Evolutionary conservation across 2,113 vertebrate species (phyloP).

Genomic region (Scomber colias): DNA sequence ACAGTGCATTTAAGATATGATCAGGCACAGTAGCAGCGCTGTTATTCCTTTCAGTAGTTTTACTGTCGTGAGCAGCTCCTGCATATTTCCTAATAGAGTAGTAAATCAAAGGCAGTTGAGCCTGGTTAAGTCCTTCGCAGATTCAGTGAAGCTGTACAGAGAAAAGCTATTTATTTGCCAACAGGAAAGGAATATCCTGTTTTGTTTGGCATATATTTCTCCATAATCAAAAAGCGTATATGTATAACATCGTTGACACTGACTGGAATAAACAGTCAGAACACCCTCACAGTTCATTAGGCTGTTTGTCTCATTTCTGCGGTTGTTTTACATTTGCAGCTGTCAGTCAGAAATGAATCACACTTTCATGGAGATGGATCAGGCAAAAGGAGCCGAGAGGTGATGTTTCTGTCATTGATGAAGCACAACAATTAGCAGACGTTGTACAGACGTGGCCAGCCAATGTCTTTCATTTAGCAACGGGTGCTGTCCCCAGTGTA

Average conservation of each 20-base stretch:
- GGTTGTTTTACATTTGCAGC: slow-evolving; percentile 13
- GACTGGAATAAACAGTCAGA: slow-evolving; percentile 19
- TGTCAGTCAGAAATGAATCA: slow-evolving; percentile 19
- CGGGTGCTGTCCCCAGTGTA: background rate
- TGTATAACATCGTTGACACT: background rate
- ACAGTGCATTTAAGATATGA: slow-evolving; percentile 20
- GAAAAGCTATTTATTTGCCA: slow-evolving; percentile 22
- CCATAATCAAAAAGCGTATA: background rate
- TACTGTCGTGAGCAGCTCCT: slow-evolving; percentile 29
- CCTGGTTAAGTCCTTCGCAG: slow-evolving; percentile 6
- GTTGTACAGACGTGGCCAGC: background rate
- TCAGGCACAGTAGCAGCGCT: slow-evolving; percentile 6
- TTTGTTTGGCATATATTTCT: background rate
- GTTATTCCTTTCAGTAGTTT: slow-evolving; percentile 48
- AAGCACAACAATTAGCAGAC: slow-evolving; percentile 30
- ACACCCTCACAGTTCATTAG: background rate
- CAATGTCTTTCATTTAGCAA: slow-evolving; percentile 35
- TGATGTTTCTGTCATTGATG: slow-evolving; percentile 7
- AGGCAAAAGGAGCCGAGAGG: background rate
- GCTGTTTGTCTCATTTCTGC: slow-evolving; percentile 12
- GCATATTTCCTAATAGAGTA: slow-evolving; percentile 50
- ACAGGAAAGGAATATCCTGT: background rate
- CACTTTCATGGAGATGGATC: background rate
- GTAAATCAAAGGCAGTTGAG: slow-evolving; percentile 55
- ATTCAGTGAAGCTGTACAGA: slow-evolving; percentile 19